Percentiles rank a stretch among this genome's conserved stretches.
Conservation (phyloP, 2,113 vertebrate genomes). For the Periophthalmodon schlosseri region DNA sequence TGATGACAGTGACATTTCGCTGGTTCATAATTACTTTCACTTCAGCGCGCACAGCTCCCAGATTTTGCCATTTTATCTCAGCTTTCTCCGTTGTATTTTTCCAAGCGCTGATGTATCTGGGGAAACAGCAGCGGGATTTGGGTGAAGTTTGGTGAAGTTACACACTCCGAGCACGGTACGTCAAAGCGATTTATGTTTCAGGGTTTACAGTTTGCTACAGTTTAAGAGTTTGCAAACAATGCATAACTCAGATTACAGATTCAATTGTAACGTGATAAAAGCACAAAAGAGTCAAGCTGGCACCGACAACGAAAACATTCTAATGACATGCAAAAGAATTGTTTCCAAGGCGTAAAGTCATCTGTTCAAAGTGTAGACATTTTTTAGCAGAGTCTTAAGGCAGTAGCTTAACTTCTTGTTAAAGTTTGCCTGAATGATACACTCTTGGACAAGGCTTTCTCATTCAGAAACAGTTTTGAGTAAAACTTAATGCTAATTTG, state of each 20-base stretch:
- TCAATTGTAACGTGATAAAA: too few relatives aligned
- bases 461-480: too few relatives aligned
- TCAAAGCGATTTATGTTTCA: not conserved
- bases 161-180: not conserved
- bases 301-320: too few relatives aligned
- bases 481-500: too few relatives aligned
- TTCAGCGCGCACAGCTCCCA: slow-evolving; percentile 28
- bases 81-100: slow-evolving; percentile 21
- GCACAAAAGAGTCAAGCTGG: too few relatives aligned
- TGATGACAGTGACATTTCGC: slow-evolving; percentile 47
- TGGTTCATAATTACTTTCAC: slow-evolving; percentile 45
- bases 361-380: too few relatives aligned
- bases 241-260: not conserved
- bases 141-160: slow-evolving; percentile 26
- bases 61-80: slow-evolving; percentile 41
- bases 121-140: slow-evolving; percentile 26
- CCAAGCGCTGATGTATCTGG: slow-evolving; percentile 39
- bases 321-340: too few relatives aligned
- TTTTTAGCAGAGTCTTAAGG: not conserved
- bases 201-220: not conserved
- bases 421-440: too few relatives aligned
- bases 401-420: too few relatives aligned
- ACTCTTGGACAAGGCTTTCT: too few relatives aligned
- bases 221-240: not conserved
- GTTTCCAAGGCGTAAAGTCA: too few relatives aligned